Evolutionary conservation across 2,113 vertebrate species (phyloP).

Genomic region (Noturus placidus): DNA sequence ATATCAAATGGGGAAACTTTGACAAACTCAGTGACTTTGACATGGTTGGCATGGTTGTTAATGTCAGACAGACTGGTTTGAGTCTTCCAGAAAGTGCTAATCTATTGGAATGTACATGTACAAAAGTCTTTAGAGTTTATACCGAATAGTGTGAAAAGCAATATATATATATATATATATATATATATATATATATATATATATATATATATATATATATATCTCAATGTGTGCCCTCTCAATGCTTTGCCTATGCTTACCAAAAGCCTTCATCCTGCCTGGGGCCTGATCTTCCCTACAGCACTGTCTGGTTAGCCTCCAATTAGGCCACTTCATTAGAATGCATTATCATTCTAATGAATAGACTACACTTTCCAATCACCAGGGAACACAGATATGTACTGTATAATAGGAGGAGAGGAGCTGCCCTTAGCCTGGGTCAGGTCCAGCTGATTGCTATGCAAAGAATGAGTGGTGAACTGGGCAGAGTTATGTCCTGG

Average conservation of each 20-base stretch:
- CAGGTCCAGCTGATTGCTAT: constrained; percentile 45
- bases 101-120: background rate
- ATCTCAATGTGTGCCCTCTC: background rate
- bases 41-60: background rate
- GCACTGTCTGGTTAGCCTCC: constrained; percentile 42
- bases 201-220: background rate
- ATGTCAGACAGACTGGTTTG: background rate
- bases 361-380: constrained; percentile 49
- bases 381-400: constrained; percentile 45
- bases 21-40: background rate
- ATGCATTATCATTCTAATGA: constrained; percentile 56
- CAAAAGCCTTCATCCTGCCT: background rate
- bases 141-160: background rate
- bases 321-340: constrained; percentile 54
- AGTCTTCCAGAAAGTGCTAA: background rate
- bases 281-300: background rate
- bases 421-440: constrained; percentile 22
- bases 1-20: background rate
- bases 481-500: background rate
- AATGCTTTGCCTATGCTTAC: background rate
- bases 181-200: background rate
- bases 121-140: background rate
- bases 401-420: constrained; percentile 41
- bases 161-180: background rate
- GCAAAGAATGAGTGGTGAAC: constrained; percentile 32